A percentile compares a stretch with the other conserved stretches of the same genome.
These are phyloP conservation scores for Notolepis coatsorum DNA, from an alignment of 2,797 vertebrate genomes.

Conservation along the genomic window DNA sequence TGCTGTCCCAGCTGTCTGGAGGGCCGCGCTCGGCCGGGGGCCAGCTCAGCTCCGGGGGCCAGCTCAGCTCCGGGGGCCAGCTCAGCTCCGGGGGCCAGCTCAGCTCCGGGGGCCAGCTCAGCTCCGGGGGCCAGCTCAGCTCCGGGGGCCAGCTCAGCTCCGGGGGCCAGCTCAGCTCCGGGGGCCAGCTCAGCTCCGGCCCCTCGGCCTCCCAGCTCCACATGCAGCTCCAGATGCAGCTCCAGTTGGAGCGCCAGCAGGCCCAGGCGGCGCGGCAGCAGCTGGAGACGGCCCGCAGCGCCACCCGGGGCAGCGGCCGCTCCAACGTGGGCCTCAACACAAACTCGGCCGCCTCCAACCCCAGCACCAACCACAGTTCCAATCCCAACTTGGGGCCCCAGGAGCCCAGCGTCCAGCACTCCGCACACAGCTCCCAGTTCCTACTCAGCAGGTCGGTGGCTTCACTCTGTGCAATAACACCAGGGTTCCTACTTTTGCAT, in stretches of 20 bases:
- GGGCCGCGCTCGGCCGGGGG: slow-evolving; percentile 96
- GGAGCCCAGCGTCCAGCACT: slow-evolving; percentile 88
- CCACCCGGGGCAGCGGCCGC: slow-evolving; percentile 83
- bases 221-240: slow-evolving; percentile 98
- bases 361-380: slow-evolving; percentile 86
- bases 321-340: slow-evolving; percentile 73
- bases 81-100: slow-evolving; percentile 97
- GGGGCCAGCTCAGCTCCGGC: slow-evolving; percentile 96
- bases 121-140: slow-evolving; percentile 95
- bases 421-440: slow-evolving; percentile 92
- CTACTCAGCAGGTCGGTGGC: slow-evolving; percentile 87
- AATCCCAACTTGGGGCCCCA: slow-evolving; percentile 88
- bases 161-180: slow-evolving; percentile 94
- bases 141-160: slow-evolving; percentile 98
- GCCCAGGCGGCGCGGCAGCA: slow-evolving; percentile 96
- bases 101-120: slow-evolving; percentile 95
- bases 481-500: no score
- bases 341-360: slow-evolving; percentile 63
- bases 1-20: slow-evolving; percentile 97
- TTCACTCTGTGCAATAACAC: no score
- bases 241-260: slow-evolving; percentile 95
- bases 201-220: slow-evolving; percentile 97
- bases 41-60: slow-evolving; percentile 97
- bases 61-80: no score
- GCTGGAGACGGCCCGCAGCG: slow-evolving; percentile 93